Evolutionary conservation across 2,888 invertebrate genomes (phyloP), one percentile per base, ranked within the genome.

Genomic region (Gisinianus flammeolus): DNA sequence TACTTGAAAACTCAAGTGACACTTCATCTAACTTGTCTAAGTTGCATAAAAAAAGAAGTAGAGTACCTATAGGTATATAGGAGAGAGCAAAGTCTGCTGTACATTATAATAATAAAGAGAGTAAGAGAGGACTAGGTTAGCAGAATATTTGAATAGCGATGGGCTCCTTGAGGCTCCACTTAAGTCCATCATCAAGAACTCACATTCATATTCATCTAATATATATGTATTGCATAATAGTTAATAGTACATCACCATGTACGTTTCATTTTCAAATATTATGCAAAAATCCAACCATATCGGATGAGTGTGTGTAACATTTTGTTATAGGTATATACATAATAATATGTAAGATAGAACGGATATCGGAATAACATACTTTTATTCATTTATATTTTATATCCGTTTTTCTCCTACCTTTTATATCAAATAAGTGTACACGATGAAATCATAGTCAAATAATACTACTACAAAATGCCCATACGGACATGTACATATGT

Each of bases 11-110:
- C 52, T 70, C 19, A 44, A 70, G 70, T 24, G 70, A 52, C 52
- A n/a, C 70, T 70, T 70, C 70, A 70, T 70, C 70, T 52, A 33
- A 30, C 67, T 67, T n/a, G 67, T 67, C 67, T 67, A 33, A 67
- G 30, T 67, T 28, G 67, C 67, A 67, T 30, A 67, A 67, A 67
- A 67, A 30, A 24, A 66, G 66, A 16, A 24, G n/a, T n/a, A n/a
- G n/a, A n/a, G n/a, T n/a, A n/a, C n/a, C n/a, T n/a, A n/a, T n/a
- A n/a, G n/a, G n/a, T n/a, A n/a, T n/a, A n/a, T n/a, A n/a, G n/a
- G n/a, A n/a, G n/a, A 35, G 35, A 35, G 35, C 6, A 35, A 35
- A 5, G 35, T 35, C 35, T 5, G n/a, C n/a, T 12, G 52, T 44
- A 44, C 16, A 44, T 8, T 26, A 24, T 28, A 66, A 16, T 67